These are phyloP conservation scores for Cynodonichthys magdalenae DNA, from an alignment of 2,797 vertebrate genomes.

Conservation along the genomic window DNA sequence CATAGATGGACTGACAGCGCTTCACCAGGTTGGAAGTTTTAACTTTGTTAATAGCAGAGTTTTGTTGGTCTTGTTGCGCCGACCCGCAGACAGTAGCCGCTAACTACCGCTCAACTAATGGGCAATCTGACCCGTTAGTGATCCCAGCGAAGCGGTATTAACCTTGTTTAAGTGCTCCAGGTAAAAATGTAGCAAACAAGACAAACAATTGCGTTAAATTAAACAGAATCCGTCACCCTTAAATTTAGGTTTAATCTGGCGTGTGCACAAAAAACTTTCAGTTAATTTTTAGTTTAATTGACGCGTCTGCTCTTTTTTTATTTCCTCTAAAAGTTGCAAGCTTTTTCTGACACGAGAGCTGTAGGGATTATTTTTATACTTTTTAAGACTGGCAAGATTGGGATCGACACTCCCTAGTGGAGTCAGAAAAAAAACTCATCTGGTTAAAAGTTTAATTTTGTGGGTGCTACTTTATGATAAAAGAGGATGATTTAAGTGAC, in stretches of 20 bases:
- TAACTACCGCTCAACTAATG: constrained; percentile 5
- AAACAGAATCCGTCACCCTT: not conserved
- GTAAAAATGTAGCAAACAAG: not conserved
- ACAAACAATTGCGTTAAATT: not conserved
- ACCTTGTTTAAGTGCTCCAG: too few relatives aligned
- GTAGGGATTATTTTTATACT: constrained; percentile 7
- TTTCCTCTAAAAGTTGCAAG: not conserved
- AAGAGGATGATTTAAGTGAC: not conserved
- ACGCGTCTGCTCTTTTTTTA: constrained; percentile 8
- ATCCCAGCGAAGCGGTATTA: too few relatives aligned
- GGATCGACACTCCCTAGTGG: constrained; percentile 6
- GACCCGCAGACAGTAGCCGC: not conserved
- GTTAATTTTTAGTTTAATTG: constrained; percentile 6
- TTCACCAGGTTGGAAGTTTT: constrained; percentile 82
- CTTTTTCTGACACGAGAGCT: constrained; percentile 11
- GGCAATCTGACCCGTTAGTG: constrained; percentile 8
- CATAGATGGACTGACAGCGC: constrained; percentile 86
- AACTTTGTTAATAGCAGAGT: not conserved
- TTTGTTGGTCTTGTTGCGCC: not conserved
- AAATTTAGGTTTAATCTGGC: constrained; percentile 9
- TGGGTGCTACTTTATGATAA: not conserved
- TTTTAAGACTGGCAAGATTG: not conserved
- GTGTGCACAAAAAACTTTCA: constrained; percentile 6
- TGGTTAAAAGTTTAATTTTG: constrained; percentile 16
- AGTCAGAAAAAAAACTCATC: constrained; percentile 15